Evolutionary conservation across 2,888 invertebrate species (phyloP).

Genomic region (Alloplasta piceator): DNA sequence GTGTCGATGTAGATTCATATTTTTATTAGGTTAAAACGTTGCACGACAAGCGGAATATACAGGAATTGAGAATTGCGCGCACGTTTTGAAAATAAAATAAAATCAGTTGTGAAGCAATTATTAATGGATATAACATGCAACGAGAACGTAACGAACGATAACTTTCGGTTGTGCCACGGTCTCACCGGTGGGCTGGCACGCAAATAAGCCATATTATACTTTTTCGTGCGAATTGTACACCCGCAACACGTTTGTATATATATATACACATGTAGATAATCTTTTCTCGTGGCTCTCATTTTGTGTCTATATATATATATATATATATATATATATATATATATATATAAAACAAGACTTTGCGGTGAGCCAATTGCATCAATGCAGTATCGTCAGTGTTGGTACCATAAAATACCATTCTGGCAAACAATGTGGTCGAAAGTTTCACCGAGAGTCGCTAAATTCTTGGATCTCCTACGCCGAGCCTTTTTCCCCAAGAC

Average conservation of each 20-base stretch:
- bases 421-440: conserved; percentile 11
- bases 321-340: background rate
- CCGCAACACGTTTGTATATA: conserved; percentile 78
- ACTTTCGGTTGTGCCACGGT: conserved; percentile 74
- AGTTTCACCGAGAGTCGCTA: conserved; percentile 9
- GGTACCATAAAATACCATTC: conserved; percentile 41
- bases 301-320: conserved; percentile 27
- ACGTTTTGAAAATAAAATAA: conserved; percentile 73
- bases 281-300: conserved; percentile 67
- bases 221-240: conserved; percentile 70
- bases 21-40: conserved; percentile 52
- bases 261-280: conserved; percentile 74
- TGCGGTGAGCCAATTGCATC: conserved; percentile 50
- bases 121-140: conserved; percentile 81
- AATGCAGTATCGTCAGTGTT: conserved; percentile 46
- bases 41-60: conserved; percentile 40
- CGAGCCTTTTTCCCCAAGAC: background rate
- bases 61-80: conserved; percentile 41
- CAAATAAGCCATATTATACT: conserved; percentile 82
- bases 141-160: conserved; percentile 74
- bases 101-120: conserved; percentile 82
- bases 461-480: too few species aligned
- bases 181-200: conserved; percentile 72
- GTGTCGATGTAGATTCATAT: conserved; percentile 63
- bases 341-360: background rate